These are phyloP conservation scores for Catostylus mosaicus DNA, from an alignment of 30 jellyfish, hydroid and myxozoan genomes.

Conservation along the genomic window DNA sequence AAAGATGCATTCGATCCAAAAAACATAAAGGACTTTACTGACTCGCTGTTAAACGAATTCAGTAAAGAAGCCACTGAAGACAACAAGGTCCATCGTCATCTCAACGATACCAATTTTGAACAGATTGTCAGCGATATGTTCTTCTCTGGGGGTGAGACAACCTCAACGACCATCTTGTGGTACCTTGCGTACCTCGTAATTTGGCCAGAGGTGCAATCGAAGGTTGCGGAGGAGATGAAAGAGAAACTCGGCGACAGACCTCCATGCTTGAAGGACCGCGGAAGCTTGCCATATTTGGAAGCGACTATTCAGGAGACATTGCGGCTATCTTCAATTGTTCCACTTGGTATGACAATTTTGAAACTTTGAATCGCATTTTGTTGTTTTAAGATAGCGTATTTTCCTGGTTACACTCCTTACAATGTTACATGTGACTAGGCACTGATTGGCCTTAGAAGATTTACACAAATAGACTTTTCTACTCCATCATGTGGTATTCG, in stretches of 20 bases:
- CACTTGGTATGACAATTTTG: constrained; percentile 41
- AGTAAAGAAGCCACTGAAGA: constrained; percentile 47
- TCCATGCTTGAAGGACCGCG: constrained; percentile 74
- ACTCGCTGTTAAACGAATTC: constrained; percentile 55
- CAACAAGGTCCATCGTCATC: constrained; percentile 25
- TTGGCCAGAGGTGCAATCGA: constrained; percentile 82
- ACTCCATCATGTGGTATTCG: too few species aligned
- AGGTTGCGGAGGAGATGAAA: constrained; percentile 54
- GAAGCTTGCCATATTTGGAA: constrained; percentile 51
- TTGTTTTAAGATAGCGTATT: too few species aligned
- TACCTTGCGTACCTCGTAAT: constrained; percentile 46
- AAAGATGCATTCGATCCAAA: constrained; percentile 55
- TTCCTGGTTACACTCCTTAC: too few species aligned
- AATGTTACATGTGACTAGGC: too few species aligned
- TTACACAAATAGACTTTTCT: too few species aligned
- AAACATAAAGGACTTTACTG: constrained; percentile 76
- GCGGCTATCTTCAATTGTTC: constrained; percentile 75
- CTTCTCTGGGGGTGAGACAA: constrained; percentile 78
- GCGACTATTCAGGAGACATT: constrained; percentile 77
- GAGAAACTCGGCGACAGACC: constrained; percentile 61
- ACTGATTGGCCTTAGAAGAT: too few species aligned
- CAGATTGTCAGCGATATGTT: constrained; percentile 71
- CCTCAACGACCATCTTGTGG: constrained; percentile 79
- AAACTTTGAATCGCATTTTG: too few species aligned
- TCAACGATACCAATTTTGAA: constrained; percentile 61